Conservation (phyloP, 2,888 invertebrate species). For the Siphonodentalium dalli region DNA sequence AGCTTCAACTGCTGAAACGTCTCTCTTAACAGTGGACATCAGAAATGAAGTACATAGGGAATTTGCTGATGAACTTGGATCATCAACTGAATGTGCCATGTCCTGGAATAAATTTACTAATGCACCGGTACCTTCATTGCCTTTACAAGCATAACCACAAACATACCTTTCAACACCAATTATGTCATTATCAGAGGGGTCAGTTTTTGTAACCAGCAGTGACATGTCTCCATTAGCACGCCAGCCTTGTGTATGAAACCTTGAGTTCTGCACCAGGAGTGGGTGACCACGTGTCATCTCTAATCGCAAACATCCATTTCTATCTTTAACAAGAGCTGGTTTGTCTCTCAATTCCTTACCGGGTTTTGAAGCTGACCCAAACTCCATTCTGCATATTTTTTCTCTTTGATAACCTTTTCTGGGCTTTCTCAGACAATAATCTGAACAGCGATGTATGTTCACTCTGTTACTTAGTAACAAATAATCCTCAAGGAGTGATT, state of each 20-base stretch:
- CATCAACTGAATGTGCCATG: too few species aligned
- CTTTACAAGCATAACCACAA: too few species aligned
- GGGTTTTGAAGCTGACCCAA: slow-evolving; percentile 14
- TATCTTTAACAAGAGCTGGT: slow-evolving; percentile 31
- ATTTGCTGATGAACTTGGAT: too few species aligned
- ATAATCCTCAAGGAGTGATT: too few species aligned
- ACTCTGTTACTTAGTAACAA: slow-evolving; percentile 21
- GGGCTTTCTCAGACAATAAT: slow-evolving; percentile 13
- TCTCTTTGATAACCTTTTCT: not conserved
- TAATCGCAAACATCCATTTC: slow-evolving; percentile 29
- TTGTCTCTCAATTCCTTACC: slow-evolving; percentile 12
- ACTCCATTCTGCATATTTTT: slow-evolving; percentile 33
- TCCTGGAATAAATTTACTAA: too few species aligned
- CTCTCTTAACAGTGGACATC: too few species aligned
- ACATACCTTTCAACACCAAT: too few species aligned
- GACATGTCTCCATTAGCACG: slow-evolving; percentile 39
- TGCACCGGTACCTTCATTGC: too few species aligned
- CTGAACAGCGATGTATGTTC: slow-evolving; percentile 33
- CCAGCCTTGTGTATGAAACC: slow-evolving; percentile 32
- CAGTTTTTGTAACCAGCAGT: slow-evolving; percentile 32
- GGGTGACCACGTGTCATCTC: slow-evolving; percentile 40
- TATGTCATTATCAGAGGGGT: too few species aligned
- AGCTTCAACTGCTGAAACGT: too few species aligned
- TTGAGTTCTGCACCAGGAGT: slow-evolving; percentile 32
- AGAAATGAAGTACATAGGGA: too few species aligned